Conservation (phyloP, 2,113 vertebrate genomes). For the Fukomys damarensis region DNA sequence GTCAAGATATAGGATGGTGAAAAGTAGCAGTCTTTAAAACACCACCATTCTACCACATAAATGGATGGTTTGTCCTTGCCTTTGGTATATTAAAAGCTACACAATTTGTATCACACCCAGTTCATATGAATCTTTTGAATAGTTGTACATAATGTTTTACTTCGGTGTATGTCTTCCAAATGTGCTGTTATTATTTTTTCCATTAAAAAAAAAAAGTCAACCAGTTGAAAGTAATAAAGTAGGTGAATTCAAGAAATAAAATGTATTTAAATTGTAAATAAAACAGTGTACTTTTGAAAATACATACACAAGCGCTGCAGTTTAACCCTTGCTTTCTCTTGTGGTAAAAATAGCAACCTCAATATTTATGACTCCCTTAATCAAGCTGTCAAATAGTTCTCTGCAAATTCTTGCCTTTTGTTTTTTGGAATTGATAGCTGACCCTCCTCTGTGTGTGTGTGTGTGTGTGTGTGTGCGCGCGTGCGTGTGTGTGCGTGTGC, state of each 20-base stretch:
- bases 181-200: conserved; percentile 13
- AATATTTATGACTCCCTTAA: neutral
- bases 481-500: neutral
- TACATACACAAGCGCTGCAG: neutral
- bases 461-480: neutral
- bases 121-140: conserved; percentile 61
- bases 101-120: neutral
- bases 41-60: neutral
- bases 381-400: neutral
- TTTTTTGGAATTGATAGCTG: conserved; percentile 32
- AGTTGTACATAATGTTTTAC: conserved; percentile 17
- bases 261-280: conserved; percentile 60
- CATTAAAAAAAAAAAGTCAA: conserved; percentile 14
- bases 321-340: conserved; percentile 23
- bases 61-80: conserved; percentile 8
- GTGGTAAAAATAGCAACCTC: neutral
- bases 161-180: conserved; percentile 61
- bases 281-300: conserved; percentile 65
- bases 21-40: conserved; percentile 51
- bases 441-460: neutral
- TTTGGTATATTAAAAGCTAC: conserved; percentile 24
- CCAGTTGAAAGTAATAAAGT: conserved; percentile 14
- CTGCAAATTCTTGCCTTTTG: neutral
- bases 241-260: conserved; percentile 46
- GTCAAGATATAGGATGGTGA: neutral